These are phyloP conservation scores for Actinopyga echinites DNA, from an alignment of 53 echinoderm and acorn worm genomes.

Conservation along the genomic window DNA sequence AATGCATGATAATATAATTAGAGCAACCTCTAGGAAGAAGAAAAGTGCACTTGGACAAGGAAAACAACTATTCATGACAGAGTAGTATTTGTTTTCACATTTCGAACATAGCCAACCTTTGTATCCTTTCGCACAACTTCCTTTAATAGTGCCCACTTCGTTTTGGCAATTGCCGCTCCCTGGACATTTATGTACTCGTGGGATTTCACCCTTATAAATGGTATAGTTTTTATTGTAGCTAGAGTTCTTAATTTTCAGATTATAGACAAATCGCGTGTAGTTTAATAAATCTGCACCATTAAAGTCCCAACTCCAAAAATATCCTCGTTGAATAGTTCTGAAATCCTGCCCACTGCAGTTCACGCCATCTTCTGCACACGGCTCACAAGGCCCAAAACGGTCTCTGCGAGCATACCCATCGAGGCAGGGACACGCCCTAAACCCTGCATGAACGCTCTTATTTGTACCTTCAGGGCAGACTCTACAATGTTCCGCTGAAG, in stretches of 20 bases:
- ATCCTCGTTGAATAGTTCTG: constrained; percentile 45
- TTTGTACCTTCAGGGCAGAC: constrained; percentile 66
- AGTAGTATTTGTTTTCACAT: neutral
- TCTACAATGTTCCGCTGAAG: constrained; percentile 33
- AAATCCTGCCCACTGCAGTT: constrained; percentile 48
- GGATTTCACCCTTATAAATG: neutral
- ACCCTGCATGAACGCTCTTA: constrained; percentile 55
- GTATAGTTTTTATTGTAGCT: neutral
- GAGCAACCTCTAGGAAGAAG: neutral
- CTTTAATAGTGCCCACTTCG: neutral
- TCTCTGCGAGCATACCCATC: constrained; percentile 42
- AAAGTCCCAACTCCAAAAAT: constrained; percentile 61
- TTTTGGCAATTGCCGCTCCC: neutral
- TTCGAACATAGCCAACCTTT: neutral
- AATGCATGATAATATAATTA: too few relatives aligned
- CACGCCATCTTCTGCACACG: constrained; percentile 41
- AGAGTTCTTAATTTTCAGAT: neutral
- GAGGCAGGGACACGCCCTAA: constrained; percentile 59
- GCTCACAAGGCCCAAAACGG: constrained; percentile 51
- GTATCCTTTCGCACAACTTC: neutral
- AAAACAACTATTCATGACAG: neutral
- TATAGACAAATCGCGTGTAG: neutral
- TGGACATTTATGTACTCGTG: constrained; percentile 3
- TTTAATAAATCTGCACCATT: neutral
- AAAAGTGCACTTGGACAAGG: neutral